A percentile compares a stretch with the other conserved stretches of the same genome.
Evolutionary conservation across 1,140 invertebrate genomes (phyloP).

Genomic region (Maniola jurtina): DNA sequence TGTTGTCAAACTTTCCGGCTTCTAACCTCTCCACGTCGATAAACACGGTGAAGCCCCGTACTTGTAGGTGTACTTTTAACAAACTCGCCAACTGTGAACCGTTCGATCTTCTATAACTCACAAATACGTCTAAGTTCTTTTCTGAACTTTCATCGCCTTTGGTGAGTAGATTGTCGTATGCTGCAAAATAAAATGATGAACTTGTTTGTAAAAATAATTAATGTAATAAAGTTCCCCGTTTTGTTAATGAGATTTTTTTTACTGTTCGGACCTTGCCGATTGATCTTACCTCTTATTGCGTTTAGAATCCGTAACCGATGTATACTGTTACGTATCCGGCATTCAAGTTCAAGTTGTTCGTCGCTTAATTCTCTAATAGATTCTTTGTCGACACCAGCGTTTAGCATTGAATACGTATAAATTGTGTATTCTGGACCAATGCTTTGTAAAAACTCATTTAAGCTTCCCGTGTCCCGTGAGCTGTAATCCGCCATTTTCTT

Average conservation of each 20-base stretch:
- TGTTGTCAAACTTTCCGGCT: constrained; percentile 99
- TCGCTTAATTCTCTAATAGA: constrained; percentile 90
- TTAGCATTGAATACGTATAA: constrained; percentile 98
- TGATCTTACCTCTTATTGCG: constrained; percentile 86
- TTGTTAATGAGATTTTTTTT: background rate
- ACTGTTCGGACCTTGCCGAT: background rate
- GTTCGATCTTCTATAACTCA: constrained; percentile 98
- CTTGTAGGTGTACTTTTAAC: constrained; percentile 95
- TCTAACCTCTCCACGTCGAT: constrained; percentile 97
- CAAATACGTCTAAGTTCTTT: constrained; percentile 97
- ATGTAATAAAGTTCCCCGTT: background rate
- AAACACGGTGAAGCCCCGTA: constrained; percentile 96
- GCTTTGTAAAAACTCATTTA: constrained; percentile 93
- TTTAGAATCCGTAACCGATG: constrained; percentile 94
- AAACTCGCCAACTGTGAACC: constrained; percentile 97
- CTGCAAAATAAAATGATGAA: constrained; percentile 61
- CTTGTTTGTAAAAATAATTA: background rate
- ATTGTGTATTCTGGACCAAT: constrained; percentile 95
- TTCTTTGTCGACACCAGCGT: constrained; percentile 95
- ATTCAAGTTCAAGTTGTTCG: constrained; percentile 94
- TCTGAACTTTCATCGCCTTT: constrained; percentile 88
- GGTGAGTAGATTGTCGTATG: constrained; percentile 80
- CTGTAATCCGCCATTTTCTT: constrained; percentile 99
- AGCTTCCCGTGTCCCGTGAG: constrained; percentile 93
- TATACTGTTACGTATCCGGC: constrained; percentile 95